These are phyloP conservation scores for Alexandromys fortis DNA, from an alignment of 2,113 vertebrate genomes.

Conservation along the genomic window DNA sequence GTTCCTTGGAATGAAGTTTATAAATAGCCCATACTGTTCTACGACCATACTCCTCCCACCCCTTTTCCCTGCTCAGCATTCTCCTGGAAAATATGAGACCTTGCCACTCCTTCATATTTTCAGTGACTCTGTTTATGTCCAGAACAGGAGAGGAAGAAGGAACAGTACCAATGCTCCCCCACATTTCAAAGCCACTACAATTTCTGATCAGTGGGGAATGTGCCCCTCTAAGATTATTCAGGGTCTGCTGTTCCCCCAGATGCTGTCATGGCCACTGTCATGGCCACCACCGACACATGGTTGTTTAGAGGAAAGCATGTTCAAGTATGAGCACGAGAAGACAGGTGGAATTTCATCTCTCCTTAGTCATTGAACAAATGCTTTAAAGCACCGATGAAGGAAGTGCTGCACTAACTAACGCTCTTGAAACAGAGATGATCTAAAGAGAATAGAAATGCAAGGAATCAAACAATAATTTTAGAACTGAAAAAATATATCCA, in stretches of 20 bases:
- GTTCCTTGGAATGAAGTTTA: neutral
- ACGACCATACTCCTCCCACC: too few relatives aligned
- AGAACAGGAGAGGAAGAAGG: neutral
- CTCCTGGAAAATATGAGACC: neutral
- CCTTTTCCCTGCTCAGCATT: neutral
- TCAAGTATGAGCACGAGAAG: too few relatives aligned
- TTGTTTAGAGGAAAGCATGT: neutral
- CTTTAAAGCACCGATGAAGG: neutral
- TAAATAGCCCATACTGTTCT: neutral
- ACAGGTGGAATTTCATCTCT: too few relatives aligned
- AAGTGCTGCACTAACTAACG: neutral
- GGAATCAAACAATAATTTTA: neutral
- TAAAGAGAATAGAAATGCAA: neutral
- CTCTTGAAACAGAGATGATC: neutral
- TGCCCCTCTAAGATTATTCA: neutral
- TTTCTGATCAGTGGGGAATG: neutral
- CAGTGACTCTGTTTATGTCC: neutral
- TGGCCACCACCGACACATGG: neutral
- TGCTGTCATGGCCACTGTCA: neutral
- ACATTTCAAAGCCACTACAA: neutral
- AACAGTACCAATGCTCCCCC: neutral
- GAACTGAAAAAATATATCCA: neutral
- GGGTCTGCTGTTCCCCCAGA: neutral
- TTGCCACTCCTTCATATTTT: neutral
- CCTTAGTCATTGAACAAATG: too few relatives aligned